Percentiles rank a stretch among this genome's conserved stretches.
phyloP scores from a whole-genome alignment of 2,888 invertebrate genomes.

The Ceramica pisi region DNA sequence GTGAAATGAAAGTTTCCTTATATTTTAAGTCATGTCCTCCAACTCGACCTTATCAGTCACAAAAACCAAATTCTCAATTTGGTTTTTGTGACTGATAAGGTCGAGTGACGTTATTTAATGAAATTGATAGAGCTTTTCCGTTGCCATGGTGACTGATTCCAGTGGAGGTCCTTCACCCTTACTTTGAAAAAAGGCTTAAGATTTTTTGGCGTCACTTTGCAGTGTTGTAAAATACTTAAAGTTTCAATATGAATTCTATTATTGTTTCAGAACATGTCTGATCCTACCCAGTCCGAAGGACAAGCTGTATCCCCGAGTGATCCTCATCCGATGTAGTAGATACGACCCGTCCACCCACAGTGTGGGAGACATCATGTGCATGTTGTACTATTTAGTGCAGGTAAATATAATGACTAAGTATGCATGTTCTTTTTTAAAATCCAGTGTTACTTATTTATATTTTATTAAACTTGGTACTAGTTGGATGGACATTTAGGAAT shows the following conservation, averaged over 20 bases:
- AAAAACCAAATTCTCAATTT: too few species aligned
- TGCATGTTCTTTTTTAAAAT: neutral
- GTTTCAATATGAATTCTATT: neutral
- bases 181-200: neutral
- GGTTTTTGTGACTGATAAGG: too few species aligned
- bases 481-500: neutral
- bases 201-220: neutral
- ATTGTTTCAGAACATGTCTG: conserved; percentile 80
- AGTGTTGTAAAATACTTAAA: too few species aligned
- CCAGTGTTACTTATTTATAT: too few species aligned
- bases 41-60: neutral
- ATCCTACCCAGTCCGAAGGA: conserved; percentile 82
- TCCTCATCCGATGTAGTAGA: conserved; percentile 90
- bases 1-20: too few species aligned
- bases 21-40: neutral
- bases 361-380: conserved; percentile 90
- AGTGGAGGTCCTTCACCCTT: neutral
- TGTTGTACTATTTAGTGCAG: conserved; percentile 86
- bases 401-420: conserved; percentile 66
- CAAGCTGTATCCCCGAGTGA: conserved; percentile 85
- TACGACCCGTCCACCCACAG: conserved; percentile 88
- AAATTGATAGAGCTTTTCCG: neutral
- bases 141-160: neutral
- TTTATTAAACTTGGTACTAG: too few species aligned
- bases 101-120: neutral